Conservation (phyloP, 2,888 invertebrate genomes). For the Cerceris ruficornis region DNA sequence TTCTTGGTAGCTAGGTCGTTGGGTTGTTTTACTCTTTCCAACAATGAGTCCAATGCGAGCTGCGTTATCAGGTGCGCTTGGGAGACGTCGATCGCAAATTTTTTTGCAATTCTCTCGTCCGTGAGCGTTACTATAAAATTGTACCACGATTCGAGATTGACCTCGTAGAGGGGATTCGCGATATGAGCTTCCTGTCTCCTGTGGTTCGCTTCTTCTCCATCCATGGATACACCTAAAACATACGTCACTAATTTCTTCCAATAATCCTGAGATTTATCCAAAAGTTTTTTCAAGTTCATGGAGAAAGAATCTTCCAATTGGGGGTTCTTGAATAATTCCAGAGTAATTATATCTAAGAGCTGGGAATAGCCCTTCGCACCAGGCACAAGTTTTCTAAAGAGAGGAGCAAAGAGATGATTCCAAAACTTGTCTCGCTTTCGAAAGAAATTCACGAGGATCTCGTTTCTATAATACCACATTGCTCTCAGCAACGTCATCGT, state of each 20-base stretch:
- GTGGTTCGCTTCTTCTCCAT: constrained; percentile 31
- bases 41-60: constrained; percentile 72
- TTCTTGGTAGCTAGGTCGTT: constrained; percentile 67
- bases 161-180: constrained; percentile 72
- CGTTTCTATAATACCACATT: constrained; percentile 81
- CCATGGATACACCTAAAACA: constrained; percentile 63
- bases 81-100: constrained; percentile 65
- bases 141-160: constrained; percentile 79
- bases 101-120: constrained; percentile 72
- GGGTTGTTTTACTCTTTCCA: constrained; percentile 70
- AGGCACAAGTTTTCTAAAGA: constrained; percentile 74
- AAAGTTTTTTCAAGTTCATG: constrained; percentile 73
- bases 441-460: constrained; percentile 80
- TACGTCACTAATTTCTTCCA: constrained; percentile 75
- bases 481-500: constrained; percentile 80
- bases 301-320: constrained; percentile 75
- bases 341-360: constrained; percentile 77
- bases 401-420: constrained; percentile 78
- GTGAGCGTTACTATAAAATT: constrained; percentile 79
- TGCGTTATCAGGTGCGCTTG: constrained; percentile 73
- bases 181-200: constrained; percentile 18
- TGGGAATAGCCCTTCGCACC: constrained; percentile 77
- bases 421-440: constrained; percentile 79
- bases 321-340: constrained; percentile 79
- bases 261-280: constrained; percentile 72